These are phyloP conservation scores for Chlorodrepanis virens DNA, from an alignment of 2,113 vertebrate genomes.

Conservation along the genomic window DNA sequence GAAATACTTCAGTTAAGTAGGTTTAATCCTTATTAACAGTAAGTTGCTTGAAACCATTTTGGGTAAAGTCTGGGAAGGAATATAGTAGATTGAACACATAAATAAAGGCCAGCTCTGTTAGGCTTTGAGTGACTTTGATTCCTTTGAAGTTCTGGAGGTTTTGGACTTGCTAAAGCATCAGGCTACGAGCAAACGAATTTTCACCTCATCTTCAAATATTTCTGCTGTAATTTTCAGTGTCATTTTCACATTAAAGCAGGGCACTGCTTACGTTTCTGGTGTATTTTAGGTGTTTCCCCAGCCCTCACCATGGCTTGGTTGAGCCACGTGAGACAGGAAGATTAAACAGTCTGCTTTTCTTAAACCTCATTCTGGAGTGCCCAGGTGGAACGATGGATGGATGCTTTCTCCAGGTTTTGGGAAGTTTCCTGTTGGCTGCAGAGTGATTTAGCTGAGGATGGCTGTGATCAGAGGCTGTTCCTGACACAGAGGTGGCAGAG, in stretches of 20 bases:
- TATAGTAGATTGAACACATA: background rate
- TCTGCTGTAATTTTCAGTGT: background rate
- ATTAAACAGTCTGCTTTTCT: background rate
- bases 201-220: background rate
- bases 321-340: background rate
- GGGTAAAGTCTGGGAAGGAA: background rate
- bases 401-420: background rate
- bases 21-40: slow-evolving; percentile 45
- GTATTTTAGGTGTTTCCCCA: background rate
- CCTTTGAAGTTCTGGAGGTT: background rate
- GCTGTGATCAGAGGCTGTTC: background rate
- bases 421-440: background rate
- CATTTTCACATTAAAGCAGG: background rate
- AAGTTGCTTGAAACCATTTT: slow-evolving; percentile 39
- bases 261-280: background rate
- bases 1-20: slow-evolving; percentile 38
- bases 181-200: background rate
- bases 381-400: background rate
- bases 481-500: background rate
- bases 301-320: background rate
- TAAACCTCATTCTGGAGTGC: background rate
- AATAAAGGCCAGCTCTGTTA: background rate
- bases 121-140: background rate
- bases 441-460: background rate
- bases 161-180: background rate